phyloP scores from a whole-genome alignment of 2,888 invertebrate genomes.

The Agonopterix alstromeriana region DNA sequence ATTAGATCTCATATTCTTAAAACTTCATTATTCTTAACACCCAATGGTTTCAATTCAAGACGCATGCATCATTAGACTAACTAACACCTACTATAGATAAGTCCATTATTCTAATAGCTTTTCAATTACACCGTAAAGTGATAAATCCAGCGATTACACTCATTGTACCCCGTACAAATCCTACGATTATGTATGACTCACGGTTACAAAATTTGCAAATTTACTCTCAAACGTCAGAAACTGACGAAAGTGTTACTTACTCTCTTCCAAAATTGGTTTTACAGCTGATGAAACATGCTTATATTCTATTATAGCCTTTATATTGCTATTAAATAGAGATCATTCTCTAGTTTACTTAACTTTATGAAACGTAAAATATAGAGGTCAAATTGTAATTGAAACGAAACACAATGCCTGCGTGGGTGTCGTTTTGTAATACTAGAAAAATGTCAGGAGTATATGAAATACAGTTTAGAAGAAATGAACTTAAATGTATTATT shows the following conservation, averaged over 20 bases:
- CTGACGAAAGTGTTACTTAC: constrained; percentile 2
- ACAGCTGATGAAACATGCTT: neutral
- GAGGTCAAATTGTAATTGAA: constrained; percentile 18
- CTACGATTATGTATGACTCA: constrained; percentile 45
- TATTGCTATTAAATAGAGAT: neutral
- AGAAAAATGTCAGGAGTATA: constrained; percentile 45
- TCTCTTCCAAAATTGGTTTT: neutral
- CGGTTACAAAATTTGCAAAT: constrained; percentile 35
- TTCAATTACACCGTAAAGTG: constrained; percentile 37
- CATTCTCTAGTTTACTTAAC: neutral
- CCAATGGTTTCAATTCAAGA: too few relatives aligned
- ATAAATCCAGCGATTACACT: constrained; percentile 46
- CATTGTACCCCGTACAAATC: constrained; percentile 25
- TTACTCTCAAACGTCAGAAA: constrained; percentile 14
- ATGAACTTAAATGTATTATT: constrained; percentile 16
- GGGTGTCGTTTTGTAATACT: constrained; percentile 47
- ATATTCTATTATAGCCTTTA: neutral
- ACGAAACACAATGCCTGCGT: constrained; percentile 44
- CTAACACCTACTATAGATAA: neutral
- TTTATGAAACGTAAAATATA: constrained; percentile 1
- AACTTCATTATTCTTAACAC: too few relatives aligned
- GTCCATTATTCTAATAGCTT: constrained; percentile 17
- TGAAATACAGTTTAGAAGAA: constrained; percentile 26
- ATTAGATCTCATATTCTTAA: too few relatives aligned
- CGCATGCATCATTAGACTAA: too few relatives aligned